Percentiles rank a stretch among this genome's conserved stretches.
Evolutionary conservation across 2,797 vertebrate species (phyloP).

Genomic region (Anabacerthia variegaticeps): DNA sequence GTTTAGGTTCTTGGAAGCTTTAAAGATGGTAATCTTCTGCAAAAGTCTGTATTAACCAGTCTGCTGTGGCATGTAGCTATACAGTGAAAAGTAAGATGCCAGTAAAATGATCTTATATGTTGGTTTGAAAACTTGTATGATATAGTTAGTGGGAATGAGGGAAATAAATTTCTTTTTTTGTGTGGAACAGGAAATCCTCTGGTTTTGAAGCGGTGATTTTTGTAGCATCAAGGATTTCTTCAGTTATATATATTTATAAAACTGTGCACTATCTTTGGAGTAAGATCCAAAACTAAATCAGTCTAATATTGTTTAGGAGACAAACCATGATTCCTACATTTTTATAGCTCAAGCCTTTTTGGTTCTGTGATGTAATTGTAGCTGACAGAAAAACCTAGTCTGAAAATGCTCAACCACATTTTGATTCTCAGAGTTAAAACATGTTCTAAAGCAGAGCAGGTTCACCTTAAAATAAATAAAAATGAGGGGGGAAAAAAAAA

Average conservation of each 20-base stretch:
- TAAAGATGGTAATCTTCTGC: not conserved
- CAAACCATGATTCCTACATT: not conserved
- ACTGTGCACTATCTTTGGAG: not conserved
- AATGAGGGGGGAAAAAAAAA: not conserved
- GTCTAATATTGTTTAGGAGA: not conserved
- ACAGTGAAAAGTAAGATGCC: not conserved
- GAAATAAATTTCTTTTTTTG: fast-evolving
- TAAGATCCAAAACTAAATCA: not conserved
- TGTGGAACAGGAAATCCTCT: not conserved
- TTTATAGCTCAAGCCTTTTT: not conserved
- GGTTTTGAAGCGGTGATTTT: not conserved
- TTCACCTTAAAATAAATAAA: not conserved
- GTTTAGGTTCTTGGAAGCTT: not conserved
- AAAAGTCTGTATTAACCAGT: not conserved
- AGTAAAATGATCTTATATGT: not conserved
- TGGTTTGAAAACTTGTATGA: not conserved
- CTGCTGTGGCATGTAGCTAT: not conserved
- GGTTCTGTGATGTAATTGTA: not conserved
- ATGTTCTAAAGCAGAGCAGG: not conserved
- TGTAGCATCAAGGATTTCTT: not conserved
- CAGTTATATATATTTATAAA: not conserved
- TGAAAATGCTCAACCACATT: not conserved
- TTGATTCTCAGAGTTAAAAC: not conserved
- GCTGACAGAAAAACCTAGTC: not conserved
- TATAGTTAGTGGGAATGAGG: not conserved